Evolutionary conservation across 92 coral and sea anemone species (phyloP), one percentile per base, ranked within the genome.

Genomic region (Ricordea florida): DNA sequence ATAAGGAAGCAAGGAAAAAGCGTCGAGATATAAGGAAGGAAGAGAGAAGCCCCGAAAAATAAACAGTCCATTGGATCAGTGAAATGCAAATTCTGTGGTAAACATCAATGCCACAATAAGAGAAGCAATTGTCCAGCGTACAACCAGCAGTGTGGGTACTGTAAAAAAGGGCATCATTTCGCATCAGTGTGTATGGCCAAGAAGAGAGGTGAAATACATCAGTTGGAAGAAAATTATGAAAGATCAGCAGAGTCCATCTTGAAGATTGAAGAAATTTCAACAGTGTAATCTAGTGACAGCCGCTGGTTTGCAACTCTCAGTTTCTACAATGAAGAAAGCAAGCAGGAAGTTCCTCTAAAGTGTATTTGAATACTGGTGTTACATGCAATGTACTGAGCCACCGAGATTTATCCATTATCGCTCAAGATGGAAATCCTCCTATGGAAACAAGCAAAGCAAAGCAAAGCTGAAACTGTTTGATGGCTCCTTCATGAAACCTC

Each of bases 391-490:
- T 45, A 15, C 64, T 82, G 4, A 57, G 68, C 10, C 56, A 56
- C 43, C 18, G 37, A 33, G 77, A 82, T 17, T 44, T 66, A 41
- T 44, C 77, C 16, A 55, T 70, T 21, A 62, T 72, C 36, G 63
- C 10, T 3, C 87, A 81, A 35, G 14, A 41, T 4, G 73, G 55
- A 13, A 55, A 63, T 24, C 76, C 76, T 0, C 41, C n/a, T 0
- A 30, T 82, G 40, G 47, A 82, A 40, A 33, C n/a, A 13, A 66
- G 74, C 42, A 37, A 23, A 46, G 44, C 44, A 10, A 10, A 0
- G 62, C 66, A 30, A 72, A 74, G 37, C 69, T 81, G 17, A 44
- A 66, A 45, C 42, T 82, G 8, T 74, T 73, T 82, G 82, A 64
- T 6, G 78, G 85, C 21, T 46, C 78, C n/a, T 16, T 68, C 27